phyloP scores from a whole-genome alignment of 1,140 invertebrate genomes.

The Oedothorax gibbosus region DNA sequence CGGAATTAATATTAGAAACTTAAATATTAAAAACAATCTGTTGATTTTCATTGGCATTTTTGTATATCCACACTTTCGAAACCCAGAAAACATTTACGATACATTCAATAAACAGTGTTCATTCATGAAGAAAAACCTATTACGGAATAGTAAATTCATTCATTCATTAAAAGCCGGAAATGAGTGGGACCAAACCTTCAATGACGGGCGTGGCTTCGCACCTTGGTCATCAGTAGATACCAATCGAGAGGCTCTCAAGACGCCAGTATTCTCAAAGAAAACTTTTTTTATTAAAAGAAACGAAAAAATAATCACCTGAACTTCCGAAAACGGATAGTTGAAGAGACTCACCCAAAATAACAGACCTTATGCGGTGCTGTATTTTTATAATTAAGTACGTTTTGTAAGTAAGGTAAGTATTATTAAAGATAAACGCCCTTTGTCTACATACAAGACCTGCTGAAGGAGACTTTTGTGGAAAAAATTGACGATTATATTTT shows the following conservation, averaged over 20 bases:
- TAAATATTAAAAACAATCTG: too few species aligned
- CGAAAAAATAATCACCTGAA: not conserved
- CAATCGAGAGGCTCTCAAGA: not conserved
- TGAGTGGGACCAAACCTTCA: constrained; percentile 54
- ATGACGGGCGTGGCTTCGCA: constrained; percentile 16
- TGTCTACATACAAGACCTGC: too few species aligned
- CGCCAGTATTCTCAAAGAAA: not conserved
- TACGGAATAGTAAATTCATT: constrained; percentile 25
- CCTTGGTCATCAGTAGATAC: not conserved
- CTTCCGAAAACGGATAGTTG: not conserved
- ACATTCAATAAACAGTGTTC: too few species aligned
- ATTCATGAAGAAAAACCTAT: not conserved
- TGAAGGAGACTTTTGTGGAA: too few species aligned
- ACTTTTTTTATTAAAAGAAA: not conserved
- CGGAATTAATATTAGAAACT: too few species aligned
- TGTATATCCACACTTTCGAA: too few species aligned
- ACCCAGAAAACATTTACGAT: too few species aligned
- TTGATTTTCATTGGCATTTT: too few species aligned
- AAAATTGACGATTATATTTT: too few species aligned
- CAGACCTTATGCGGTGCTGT: not conserved
- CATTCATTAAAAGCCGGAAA: constrained; percentile 57
- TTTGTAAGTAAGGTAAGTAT: not conserved
- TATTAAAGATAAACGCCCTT: too few species aligned
- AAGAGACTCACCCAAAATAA: not conserved
- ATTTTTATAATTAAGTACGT: not conserved